Conservation (phyloP, 2,888 invertebrate genomes). For the Polyploca ridens region DNA sequence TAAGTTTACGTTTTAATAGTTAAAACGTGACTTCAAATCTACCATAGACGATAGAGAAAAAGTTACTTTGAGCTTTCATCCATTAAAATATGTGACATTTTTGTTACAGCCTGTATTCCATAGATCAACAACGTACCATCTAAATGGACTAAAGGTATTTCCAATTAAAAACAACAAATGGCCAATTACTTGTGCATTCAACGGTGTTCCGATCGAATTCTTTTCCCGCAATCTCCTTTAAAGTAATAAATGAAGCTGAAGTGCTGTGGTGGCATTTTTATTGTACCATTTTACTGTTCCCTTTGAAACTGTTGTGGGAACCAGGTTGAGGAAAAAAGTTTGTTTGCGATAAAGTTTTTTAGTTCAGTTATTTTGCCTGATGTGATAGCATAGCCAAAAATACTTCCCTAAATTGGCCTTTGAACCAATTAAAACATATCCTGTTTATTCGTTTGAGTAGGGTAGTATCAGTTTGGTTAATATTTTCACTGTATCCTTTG, state of each 20-base stretch:
- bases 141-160: slow-evolving; percentile 21
- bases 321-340: not conserved
- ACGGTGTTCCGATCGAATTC: slow-evolving; percentile 36
- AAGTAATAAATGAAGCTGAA: slow-evolving; percentile 6
- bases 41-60: no score
- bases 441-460: no score
- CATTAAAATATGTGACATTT: not conserved
- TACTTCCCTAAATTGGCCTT: no score
- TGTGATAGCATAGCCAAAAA: no score
- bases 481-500: no score
- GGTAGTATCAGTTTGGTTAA: no score
- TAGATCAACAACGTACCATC: not conserved
- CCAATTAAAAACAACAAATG: slow-evolving; percentile 30
- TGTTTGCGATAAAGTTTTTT: not conserved
- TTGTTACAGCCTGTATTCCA: not conserved
- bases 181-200: slow-evolving; percentile 21
- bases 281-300: not conserved
- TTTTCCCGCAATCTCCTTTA: slow-evolving; percentile 19
- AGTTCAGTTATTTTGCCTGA: not conserved
- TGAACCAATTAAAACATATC: no score
- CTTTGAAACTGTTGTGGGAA: slow-evolving; percentile 5
- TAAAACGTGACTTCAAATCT: not conserved
- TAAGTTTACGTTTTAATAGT: no score
- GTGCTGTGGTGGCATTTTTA: slow-evolving; percentile 3
- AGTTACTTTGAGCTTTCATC: not conserved